These are phyloP conservation scores for Isurus oxyrinchus DNA, from an alignment of 2,113 vertebrate species.

Conservation along the genomic window DNA sequence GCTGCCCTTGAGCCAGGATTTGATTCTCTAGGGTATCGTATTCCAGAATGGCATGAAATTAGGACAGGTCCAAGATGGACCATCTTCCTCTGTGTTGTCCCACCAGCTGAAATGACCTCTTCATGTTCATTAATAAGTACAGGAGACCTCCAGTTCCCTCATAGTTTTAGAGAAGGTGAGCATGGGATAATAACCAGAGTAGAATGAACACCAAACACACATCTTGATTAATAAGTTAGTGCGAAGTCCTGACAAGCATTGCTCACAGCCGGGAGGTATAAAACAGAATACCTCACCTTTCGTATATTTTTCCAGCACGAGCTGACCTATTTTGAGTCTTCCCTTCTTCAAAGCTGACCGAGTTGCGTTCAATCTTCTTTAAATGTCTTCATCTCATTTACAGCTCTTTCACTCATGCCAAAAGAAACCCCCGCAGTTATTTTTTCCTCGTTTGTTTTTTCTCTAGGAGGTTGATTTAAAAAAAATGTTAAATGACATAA, in stretches of 20 bases:
- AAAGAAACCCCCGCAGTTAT: background rate
- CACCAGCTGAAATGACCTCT: background rate
- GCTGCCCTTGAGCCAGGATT: background rate
- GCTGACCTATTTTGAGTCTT: background rate
- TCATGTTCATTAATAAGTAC: background rate
- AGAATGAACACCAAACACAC: background rate
- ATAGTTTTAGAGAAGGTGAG: background rate
- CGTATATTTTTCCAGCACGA: background rate
- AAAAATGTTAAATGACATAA: background rate
- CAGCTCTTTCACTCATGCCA: background rate
- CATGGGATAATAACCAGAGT: background rate
- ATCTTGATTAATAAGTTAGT: background rate
- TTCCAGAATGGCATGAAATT: background rate
- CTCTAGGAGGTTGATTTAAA: background rate
- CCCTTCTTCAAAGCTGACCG: background rate
- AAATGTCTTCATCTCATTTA: background rate
- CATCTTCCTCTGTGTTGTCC: no score
- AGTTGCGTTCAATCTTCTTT: background rate
- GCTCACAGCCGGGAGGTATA: background rate
- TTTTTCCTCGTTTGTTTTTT: background rate
- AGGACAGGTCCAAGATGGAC: background rate
- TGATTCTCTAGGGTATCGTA: background rate
- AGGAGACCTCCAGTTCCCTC: background rate
- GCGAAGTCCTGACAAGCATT: background rate
- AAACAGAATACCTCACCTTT: background rate